A percentile compares a stretch with the other conserved stretches of the same genome.
phyloP scores from a whole-genome alignment of 1,140 invertebrate genomes.

The Dendrolimus punctatus region DNA sequence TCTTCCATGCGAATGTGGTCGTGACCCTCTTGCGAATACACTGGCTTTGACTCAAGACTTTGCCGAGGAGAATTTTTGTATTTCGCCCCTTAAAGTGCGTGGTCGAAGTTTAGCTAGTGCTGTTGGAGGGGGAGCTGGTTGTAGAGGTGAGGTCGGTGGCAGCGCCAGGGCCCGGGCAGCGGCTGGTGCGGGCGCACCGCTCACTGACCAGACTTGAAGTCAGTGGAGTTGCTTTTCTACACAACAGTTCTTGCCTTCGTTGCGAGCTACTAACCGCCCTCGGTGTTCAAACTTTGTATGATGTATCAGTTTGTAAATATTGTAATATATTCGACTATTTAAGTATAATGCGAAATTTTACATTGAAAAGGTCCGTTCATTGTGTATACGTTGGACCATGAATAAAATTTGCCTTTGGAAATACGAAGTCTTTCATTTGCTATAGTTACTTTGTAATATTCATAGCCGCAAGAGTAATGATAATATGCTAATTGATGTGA shows the following conservation, averaged over 20 bases:
- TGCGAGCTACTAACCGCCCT: conserved; percentile 48
- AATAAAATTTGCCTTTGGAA: conserved; percentile 68
- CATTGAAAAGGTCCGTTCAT: conserved; percentile 67
- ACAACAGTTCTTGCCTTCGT: conserved; percentile 43
- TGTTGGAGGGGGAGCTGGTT: conserved; percentile 77
- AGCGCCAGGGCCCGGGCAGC: conserved; percentile 51
- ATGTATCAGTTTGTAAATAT: conserved; percentile 64
- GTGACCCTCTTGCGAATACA: conserved; percentile 81
- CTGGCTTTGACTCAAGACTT: conserved; percentile 82
- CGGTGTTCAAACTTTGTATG: conserved; percentile 50
- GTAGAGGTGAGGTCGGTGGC: conserved; percentile 51
- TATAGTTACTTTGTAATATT: no score
- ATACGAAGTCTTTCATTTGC: neutral
- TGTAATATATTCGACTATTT: conserved; percentile 53
- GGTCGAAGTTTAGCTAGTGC: conserved; percentile 80
- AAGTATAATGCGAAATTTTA: conserved; percentile 62
- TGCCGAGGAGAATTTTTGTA: conserved; percentile 84
- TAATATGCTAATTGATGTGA: conserved; percentile 6
- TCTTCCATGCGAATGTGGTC: conserved; percentile 88
- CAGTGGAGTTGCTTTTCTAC: conserved; percentile 30
- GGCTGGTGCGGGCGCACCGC: conserved; percentile 33
- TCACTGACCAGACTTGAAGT: conserved; percentile 19
- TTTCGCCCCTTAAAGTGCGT: conserved; percentile 86
- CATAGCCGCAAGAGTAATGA: no score
- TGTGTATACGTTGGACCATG: conserved; percentile 68